Percentiles rank a stretch among this genome's conserved stretches.
These are phyloP conservation scores for Parambassis ranga DNA, from an alignment of 2,797 vertebrate species.

Conservation along the genomic window DNA sequence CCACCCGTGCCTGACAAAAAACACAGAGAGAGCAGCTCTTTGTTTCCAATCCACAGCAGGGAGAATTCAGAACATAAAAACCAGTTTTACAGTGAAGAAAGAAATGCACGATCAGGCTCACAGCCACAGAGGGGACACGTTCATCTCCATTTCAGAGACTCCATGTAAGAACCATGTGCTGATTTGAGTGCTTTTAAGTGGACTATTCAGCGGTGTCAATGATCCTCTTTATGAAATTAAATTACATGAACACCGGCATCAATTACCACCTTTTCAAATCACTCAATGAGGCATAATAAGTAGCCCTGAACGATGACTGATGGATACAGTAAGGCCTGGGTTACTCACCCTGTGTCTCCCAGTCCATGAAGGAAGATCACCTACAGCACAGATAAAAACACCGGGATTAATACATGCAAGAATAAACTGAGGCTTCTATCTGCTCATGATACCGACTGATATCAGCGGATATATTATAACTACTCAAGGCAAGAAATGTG, in stretches of 20 bases:
- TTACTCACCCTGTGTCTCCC: constrained; percentile 92
- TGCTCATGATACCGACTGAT: background rate
- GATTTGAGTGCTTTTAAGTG: constrained; percentile 7
- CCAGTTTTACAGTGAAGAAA: background rate
- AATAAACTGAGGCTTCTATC: background rate
- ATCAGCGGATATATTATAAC: background rate
- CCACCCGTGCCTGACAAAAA: constrained; percentile 90
- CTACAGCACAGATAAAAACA: constrained; percentile 71
- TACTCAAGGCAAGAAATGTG: background rate
- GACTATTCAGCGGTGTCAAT: background rate
- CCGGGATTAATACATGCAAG: background rate
- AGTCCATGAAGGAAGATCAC: constrained; percentile 98
- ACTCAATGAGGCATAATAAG: background rate
- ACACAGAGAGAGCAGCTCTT: constrained; percentile 23
- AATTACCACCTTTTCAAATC: background rate
- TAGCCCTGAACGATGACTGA: too few relatives aligned
- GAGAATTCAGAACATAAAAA: background rate
- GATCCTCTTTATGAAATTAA: background rate
- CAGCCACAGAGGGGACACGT: too few relatives aligned
- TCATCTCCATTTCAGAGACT: background rate
- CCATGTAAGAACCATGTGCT: background rate
- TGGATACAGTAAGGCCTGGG: too few relatives aligned
- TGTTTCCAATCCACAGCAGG: constrained; percentile 17
- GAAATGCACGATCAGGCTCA: too few relatives aligned
- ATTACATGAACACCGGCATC: background rate